These are phyloP conservation scores for Cephalopterus ornatus DNA, from an alignment of 2,113 vertebrate species.

Conservation along the genomic window DNA sequence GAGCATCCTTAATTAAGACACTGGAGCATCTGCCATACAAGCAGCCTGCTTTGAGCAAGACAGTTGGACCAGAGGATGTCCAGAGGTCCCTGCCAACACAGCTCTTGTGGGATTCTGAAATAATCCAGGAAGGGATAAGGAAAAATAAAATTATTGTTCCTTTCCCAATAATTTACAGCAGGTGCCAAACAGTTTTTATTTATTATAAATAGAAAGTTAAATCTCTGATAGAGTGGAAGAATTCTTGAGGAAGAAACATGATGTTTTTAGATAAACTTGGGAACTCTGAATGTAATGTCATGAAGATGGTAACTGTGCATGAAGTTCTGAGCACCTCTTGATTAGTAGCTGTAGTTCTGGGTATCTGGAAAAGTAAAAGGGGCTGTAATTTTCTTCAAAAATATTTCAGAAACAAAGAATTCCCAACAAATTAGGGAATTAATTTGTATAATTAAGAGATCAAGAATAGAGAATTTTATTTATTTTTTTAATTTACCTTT, in stretches of 20 bases:
- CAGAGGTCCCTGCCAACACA: background rate
- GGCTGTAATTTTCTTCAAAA: background rate
- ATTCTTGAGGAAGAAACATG: background rate
- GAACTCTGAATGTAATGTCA: background rate
- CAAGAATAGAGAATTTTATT: background rate
- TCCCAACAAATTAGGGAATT: background rate
- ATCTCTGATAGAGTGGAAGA: background rate
- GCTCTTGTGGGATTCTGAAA: background rate
- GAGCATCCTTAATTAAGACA: background rate
- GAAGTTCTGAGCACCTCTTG: background rate
- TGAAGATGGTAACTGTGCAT: background rate
- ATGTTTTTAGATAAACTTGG: background rate
- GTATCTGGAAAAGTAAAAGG: background rate
- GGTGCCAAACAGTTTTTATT: background rate
- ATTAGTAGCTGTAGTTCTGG: background rate
- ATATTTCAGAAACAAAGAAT: background rate
- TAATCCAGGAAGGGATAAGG: background rate
- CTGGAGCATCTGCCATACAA: background rate
- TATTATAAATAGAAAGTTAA: background rate
- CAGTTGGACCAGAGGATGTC: background rate
- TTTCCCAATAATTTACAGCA: background rate
- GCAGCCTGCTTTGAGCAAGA: too few relatives aligned
- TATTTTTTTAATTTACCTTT: background rate
- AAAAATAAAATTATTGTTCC: background rate
- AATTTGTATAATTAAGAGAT: background rate